These are phyloP conservation scores for Acanthiza pusilla DNA, from an alignment of 2,797 vertebrate genomes.

Conservation along the genomic window DNA sequence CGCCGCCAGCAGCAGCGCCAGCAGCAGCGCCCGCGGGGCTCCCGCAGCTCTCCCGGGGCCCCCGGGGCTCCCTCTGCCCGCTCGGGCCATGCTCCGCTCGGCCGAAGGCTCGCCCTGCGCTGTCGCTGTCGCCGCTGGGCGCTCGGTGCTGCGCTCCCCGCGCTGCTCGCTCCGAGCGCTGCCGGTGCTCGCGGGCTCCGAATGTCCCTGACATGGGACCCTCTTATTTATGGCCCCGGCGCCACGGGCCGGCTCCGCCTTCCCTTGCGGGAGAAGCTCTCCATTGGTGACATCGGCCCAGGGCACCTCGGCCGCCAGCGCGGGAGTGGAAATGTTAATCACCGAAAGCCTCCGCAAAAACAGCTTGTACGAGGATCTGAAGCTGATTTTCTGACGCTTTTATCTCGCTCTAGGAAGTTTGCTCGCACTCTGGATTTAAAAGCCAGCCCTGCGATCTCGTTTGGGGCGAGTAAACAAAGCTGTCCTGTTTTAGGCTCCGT, in stretches of 20 bases:
- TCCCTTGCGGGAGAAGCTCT: background rate
- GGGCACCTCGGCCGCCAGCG: background rate
- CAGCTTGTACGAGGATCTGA: background rate
- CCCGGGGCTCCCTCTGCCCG: background rate
- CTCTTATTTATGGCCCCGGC: conserved; percentile 63
- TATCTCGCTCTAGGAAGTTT: background rate
- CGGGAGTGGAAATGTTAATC: background rate
- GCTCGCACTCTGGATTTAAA: background rate
- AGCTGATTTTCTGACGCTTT: background rate
- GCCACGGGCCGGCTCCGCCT: conserved; percentile 48
- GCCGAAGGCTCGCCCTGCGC: background rate
- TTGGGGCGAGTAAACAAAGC: background rate
- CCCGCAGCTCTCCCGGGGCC: background rate
- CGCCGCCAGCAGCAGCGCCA: background rate
- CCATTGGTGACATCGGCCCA: conserved; percentile 23
- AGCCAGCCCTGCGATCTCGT: background rate
- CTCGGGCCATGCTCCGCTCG: background rate
- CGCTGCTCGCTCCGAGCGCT: background rate
- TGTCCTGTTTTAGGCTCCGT: background rate
- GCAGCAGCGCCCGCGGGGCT: background rate
- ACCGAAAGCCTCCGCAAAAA: background rate
- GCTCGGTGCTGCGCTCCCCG: too few relatives aligned
- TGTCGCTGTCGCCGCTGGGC: too few relatives aligned
- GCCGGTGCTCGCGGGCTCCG: background rate
- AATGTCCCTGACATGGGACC: conserved; percentile 1